phyloP scores from a whole-genome alignment of 2,113 vertebrate genomes.

The Ellobius talpinus region DNA sequence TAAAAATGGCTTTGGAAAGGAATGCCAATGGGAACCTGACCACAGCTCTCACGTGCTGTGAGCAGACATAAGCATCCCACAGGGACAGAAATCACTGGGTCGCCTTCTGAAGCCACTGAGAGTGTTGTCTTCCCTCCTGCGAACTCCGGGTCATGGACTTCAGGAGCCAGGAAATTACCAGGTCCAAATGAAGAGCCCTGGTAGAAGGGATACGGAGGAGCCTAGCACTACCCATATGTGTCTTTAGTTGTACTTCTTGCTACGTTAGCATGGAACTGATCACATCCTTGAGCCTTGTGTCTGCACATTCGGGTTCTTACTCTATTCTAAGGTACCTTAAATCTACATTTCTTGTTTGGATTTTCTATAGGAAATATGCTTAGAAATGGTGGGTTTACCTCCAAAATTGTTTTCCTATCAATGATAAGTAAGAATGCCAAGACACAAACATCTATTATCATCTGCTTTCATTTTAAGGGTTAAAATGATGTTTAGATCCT shows the following conservation, averaged over 20 bases:
- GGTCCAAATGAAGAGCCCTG: constrained; percentile 25
- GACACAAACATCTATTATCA: background rate
- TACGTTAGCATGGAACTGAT: background rate
- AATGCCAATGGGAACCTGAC: background rate
- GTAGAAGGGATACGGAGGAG: background rate
- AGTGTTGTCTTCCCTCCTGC: background rate
- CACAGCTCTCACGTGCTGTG: fast-evolving
- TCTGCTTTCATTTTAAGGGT: background rate
- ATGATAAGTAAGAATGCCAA: background rate
- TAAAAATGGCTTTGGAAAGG: background rate
- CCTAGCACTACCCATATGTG: fast-evolving
- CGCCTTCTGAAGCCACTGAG: background rate
- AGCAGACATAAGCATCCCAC: background rate
- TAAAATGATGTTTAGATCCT: background rate
- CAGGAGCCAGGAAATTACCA: background rate
- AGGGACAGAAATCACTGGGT: background rate
- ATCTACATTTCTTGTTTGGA: constrained; percentile 12
- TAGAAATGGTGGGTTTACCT: background rate
- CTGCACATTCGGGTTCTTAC: constrained; percentile 46
- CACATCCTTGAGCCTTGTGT: background rate
- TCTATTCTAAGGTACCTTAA: background rate
- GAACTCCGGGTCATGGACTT: background rate
- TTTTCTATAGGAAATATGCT: background rate
- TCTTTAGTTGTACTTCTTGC: constrained; percentile 9
- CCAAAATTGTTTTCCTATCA: background rate